phyloP scores from a whole-genome alignment of 35 echinoderm and acorn worm genomes.

The Ophiothrix spiculata region DNA sequence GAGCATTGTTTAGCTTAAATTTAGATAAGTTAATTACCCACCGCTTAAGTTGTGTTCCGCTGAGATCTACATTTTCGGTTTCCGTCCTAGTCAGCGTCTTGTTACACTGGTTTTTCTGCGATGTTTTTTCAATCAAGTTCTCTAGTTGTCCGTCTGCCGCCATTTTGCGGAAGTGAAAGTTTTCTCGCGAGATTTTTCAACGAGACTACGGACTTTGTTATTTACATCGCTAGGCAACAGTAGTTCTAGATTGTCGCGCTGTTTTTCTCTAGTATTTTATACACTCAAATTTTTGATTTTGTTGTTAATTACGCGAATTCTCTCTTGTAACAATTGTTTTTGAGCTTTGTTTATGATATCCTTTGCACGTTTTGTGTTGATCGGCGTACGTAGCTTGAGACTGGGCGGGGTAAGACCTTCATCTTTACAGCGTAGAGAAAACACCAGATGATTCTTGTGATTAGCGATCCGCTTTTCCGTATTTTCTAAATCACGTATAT shows the following conservation, averaged over 20 bases:
- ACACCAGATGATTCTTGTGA: not conserved
- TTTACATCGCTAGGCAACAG: not conserved
- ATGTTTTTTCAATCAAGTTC: not conserved
- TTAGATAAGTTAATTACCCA: not conserved
- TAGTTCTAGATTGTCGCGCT: not conserved
- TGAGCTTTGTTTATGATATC: not conserved
- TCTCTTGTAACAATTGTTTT: not conserved
- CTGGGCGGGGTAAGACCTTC: not conserved
- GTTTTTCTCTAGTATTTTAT: not conserved
- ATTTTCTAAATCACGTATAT: not conserved
- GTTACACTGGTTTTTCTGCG: not conserved
- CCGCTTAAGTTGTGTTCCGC: not conserved
- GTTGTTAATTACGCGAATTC: no score
- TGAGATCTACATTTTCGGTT: not conserved
- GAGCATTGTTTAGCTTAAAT: not conserved
- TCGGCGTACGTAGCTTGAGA: not conserved
- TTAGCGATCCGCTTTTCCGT: not conserved
- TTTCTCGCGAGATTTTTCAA: not conserved
- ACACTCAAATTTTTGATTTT: not conserved
- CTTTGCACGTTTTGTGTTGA: not conserved
- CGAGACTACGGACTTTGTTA: not conserved
- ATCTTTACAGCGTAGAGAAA: conserved; percentile 1
- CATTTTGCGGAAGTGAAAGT: not conserved
- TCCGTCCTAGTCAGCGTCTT: not conserved
- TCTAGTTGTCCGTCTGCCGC: not conserved